phyloP scores from a whole-genome alignment of 2,113 vertebrate genomes.

The Telmatochromis sp. region DNA sequence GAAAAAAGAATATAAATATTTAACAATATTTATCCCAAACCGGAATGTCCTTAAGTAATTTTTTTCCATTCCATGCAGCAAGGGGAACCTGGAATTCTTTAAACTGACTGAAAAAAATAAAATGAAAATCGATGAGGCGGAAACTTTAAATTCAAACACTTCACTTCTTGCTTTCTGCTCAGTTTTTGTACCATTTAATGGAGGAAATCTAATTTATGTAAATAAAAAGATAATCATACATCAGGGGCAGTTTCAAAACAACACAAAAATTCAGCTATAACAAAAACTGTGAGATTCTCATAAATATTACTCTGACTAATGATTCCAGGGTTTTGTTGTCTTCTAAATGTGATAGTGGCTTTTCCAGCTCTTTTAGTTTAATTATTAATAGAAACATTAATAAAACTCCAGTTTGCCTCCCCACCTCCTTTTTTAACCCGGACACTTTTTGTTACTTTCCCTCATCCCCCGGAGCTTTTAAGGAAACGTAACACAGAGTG shows the following conservation, averaged over 20 bases:
- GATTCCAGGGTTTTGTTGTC: neutral
- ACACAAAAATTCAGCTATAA: neutral
- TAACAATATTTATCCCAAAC: neutral
- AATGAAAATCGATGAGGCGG: neutral
- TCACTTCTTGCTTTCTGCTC: neutral
- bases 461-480: neutral
- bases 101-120: neutral
- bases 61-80: neutral
- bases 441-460: neutral
- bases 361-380: neutral
- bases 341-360: neutral
- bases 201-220: neutral
- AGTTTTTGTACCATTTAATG: neutral
- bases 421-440: neutral
- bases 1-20: neutral
- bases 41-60: neutral
- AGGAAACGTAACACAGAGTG: rapidly evolving
- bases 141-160: neutral
- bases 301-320: neutral
- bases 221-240: neutral
- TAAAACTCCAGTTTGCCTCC: neutral
- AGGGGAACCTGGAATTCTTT: neutral
- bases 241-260: neutral
- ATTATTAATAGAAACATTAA: neutral
- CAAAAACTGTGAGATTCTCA: neutral